Evolutionary conservation across 2,888 invertebrate genomes (phyloP).

Genomic region (Microdon myrmicae): DNA sequence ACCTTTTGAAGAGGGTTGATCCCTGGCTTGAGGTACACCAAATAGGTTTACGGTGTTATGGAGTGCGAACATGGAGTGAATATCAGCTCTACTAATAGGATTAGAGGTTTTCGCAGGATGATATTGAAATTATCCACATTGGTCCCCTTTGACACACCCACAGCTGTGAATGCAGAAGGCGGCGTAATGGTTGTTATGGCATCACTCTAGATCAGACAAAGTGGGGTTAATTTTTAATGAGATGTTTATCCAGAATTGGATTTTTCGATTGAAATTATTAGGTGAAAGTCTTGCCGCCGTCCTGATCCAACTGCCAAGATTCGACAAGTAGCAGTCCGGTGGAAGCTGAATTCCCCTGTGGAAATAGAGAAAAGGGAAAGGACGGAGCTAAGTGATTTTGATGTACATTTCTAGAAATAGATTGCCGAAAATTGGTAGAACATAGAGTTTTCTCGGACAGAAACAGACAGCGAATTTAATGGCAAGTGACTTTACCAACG

Average conservation of each 20-base stretch:
- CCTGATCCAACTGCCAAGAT: conserved; percentile 15
- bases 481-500: too few relatives aligned
- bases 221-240: conserved; percentile 44
- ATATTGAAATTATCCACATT: conserved; percentile 2
- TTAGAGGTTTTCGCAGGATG: conserved; percentile 15
- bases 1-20: conserved; percentile 14
- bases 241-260: conserved; percentile 30
- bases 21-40: conserved; percentile 25
- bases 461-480: too few relatives aligned
- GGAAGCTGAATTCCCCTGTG: neutral
- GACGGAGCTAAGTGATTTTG: too few relatives aligned
- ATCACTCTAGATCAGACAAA: conserved; percentile 11
- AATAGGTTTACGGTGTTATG: conserved; percentile 44
- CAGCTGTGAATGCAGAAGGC: conserved; percentile 8
- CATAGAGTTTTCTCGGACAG: too few relatives aligned
- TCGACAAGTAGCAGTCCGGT: conserved; percentile 22
- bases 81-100: conserved; percentile 39
- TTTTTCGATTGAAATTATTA: conserved; percentile 7
- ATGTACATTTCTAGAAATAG: too few relatives aligned
- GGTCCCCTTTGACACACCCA: too few relatives aligned
- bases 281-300: too few relatives aligned
- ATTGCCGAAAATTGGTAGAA: too few relatives aligned
- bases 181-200: conserved; percentile 27
- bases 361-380: neutral
- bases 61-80: conserved; percentile 41